Evolutionary conservation across 1,140 invertebrate species (phyloP).

Genomic region (Adoxophyes honmai): DNA sequence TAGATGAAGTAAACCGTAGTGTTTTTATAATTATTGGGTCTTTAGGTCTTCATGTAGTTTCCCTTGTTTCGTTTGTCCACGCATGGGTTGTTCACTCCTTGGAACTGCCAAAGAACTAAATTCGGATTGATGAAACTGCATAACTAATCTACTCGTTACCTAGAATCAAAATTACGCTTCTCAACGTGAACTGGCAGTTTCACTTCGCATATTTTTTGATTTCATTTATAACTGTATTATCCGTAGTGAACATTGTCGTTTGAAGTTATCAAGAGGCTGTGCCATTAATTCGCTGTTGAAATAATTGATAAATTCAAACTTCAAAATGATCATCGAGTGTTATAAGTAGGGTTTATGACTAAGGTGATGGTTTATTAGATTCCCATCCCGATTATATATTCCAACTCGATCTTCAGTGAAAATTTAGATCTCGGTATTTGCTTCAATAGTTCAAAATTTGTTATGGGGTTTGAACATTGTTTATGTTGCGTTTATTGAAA

Average conservation of each 20-base stretch:
- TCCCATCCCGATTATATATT: conserved; percentile 32
- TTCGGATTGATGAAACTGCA: conserved; percentile 15
- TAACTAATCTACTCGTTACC: conserved; percentile 12
- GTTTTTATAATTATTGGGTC: background rate
- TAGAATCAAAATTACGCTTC: background rate
- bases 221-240: background rate
- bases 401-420: background rate
- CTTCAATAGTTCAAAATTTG: conserved; percentile 45
- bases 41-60: conserved; percentile 7
- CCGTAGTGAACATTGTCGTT: conserved; percentile 32
- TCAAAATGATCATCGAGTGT: background rate
- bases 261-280: conserved; percentile 48
- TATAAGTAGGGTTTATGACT: conserved; percentile 22
- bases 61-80: background rate
- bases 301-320: conserved; percentile 15
- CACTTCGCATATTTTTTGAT: conserved; percentile 16
- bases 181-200: conserved; percentile 25
- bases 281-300: conserved; percentile 15
- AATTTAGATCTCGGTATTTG: conserved; percentile 35
- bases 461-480: conserved; percentile 73
- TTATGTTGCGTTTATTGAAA: conserved; percentile 61
- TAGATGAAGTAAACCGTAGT: conserved; percentile 3
- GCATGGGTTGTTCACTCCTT: conserved; percentile 1
- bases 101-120: background rate
- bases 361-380: conserved; percentile 59